A percentile compares a stretch with the other conserved stretches of the same genome.
These are phyloP conservation scores for Scaptomyza graminum DNA, from an alignment of 1,140 invertebrate species.

Conservation along the genomic window DNA sequence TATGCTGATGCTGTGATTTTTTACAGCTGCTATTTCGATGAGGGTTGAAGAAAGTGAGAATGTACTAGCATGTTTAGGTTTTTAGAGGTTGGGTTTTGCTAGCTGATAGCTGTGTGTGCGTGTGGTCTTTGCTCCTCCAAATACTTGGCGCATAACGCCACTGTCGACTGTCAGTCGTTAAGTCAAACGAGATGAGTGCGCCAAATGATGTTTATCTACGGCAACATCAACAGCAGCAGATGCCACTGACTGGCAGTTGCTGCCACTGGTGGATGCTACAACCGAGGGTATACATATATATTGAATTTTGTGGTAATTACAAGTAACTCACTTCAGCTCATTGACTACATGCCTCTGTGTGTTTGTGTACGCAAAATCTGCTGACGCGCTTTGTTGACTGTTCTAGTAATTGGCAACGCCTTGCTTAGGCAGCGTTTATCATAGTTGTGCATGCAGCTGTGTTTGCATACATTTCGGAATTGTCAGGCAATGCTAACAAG, in stretches of 20 bases:
- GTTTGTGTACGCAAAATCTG: conserved; percentile 54
- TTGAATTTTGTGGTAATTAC: conserved; percentile 81
- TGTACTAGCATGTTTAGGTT: neutral
- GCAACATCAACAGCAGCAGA: conserved; percentile 26
- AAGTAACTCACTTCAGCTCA: conserved; percentile 76
- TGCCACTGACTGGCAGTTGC: conserved; percentile 28
- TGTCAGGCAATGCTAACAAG: conserved; percentile 36
- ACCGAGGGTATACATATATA: conserved; percentile 62
- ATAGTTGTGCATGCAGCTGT: conserved; percentile 39
- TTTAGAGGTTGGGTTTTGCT: conserved; percentile 3
- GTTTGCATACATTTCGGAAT: conserved; percentile 49
- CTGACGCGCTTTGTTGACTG: conserved; percentile 75
- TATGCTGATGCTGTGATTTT: conserved; percentile 82
- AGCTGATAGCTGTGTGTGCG: conserved; percentile 40
- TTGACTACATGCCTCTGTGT: conserved; percentile 37
- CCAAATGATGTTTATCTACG: conserved; percentile 77
- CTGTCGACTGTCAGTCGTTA: conserved; percentile 62
- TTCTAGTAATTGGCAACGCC: conserved; percentile 69
- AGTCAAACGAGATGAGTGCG: conserved; percentile 54
- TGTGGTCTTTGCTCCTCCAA: conserved; percentile 58
- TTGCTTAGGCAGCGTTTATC: conserved; percentile 26
- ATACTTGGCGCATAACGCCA: conserved; percentile 12
- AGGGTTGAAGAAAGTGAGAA: conserved; percentile 1
- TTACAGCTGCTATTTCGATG: conserved; percentile 77
- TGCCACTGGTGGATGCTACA: conserved; percentile 20